A percentile compares a stretch with the other conserved stretches of the same genome.
phyloP scores from a whole-genome alignment of 2,113 vertebrate species.

The Litocranius walleri region DNA sequence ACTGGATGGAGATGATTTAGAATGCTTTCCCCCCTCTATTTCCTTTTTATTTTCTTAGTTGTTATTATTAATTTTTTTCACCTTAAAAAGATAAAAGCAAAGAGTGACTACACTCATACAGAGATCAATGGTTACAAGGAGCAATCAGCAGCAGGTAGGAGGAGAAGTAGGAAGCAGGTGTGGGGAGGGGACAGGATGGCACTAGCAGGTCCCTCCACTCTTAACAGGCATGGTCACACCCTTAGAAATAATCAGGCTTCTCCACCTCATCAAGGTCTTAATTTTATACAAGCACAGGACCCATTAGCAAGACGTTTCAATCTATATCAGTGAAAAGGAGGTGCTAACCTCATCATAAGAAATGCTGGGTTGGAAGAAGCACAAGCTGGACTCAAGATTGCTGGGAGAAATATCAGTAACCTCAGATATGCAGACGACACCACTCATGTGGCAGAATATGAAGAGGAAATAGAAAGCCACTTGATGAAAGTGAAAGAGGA shows the following conservation, averaged over 20 bases:
- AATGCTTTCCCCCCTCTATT: background rate
- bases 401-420: too few species aligned
- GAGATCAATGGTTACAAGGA: background rate
- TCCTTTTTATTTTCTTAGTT: background rate
- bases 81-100: background rate
- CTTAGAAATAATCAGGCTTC: background rate
- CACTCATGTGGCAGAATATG: too few species aligned
- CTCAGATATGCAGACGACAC: too few species aligned
- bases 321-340: background rate
- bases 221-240: background rate
- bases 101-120: background rate
- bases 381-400: too few species aligned
- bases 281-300: background rate
- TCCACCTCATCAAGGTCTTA: background rate
- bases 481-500: too few species aligned
- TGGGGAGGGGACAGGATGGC: background rate
- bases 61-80: background rate
- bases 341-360: background rate
- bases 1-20: background rate
- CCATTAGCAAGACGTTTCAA: background rate
- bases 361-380: too few species aligned
- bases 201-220: background rate
- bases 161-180: background rate
- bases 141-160: background rate
- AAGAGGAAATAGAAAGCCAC: too few species aligned